These are phyloP conservation scores for Cyphomyrus plagiostoma DNA, from an alignment of 2,113 vertebrate genomes.

Conservation along the genomic window DNA sequence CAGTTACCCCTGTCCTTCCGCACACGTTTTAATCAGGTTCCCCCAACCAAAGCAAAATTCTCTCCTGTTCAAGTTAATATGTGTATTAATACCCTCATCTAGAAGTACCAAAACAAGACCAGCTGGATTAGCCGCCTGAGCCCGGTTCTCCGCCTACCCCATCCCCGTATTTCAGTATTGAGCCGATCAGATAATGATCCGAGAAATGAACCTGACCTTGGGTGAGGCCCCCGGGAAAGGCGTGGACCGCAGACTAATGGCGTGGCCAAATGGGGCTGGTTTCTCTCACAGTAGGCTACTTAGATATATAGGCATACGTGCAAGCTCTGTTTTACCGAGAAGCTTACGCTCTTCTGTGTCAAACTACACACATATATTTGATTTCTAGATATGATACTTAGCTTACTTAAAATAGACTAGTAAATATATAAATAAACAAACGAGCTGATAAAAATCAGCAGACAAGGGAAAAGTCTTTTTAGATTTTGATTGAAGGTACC, in stretches of 20 bases:
- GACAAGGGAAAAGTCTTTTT: background rate
- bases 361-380: background rate
- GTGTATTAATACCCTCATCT: background rate
- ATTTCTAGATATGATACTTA: background rate
- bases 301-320: background rate
- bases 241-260: background rate
- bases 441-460: background rate
- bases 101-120: background rate
- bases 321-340: background rate
- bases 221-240: background rate
- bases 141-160: background rate
- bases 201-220: background rate
- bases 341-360: background rate
- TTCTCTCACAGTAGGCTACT: background rate
- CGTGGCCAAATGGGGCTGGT: background rate
- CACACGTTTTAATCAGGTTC: background rate
- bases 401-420: background rate
- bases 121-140: background rate
- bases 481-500: background rate
- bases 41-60: background rate
- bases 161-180: background rate
- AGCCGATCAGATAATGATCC: background rate
- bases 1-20: background rate
- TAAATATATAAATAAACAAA: background rate
- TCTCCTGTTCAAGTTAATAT: background rate